Base-by-base conservation (phyloP, 2,113 vertebrate species). In the Oncorhynchus masou region DNA sequence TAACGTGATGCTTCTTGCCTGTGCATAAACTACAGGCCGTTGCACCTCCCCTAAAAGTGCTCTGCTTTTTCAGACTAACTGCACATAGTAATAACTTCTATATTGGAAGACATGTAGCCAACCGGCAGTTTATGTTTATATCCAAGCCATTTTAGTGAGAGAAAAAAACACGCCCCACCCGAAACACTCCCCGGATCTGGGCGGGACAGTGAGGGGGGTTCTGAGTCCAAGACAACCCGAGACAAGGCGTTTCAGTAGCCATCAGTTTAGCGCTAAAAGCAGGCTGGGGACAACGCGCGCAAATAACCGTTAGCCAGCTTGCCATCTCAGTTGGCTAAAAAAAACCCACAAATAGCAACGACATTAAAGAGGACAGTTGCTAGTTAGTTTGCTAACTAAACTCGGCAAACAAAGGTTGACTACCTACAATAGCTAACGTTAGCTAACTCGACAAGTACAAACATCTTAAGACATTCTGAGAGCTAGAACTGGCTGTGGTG, bases 111-210 rank as follows among this genome's bases (percentile, higher is more conserved):
- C 3, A 54, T 19, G 15, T 54, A 51, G 16, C 5, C 3, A 4
- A 4, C 1, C 5, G 1, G 12, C 51, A 19, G 12, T 3, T 19
- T 15, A 16, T 16, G 51, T 19, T 19, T 19, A 19, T 25, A 20
- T 34, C 5, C 22, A 67, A 67, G 13, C 15, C 65, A 29, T 27
- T 67, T 87, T 86, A 49, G 81, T 78, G 86, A 79, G 79, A 83
- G 87, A 84, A 27, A 66, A 67, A 67, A 57, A 86, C 87, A 81
- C 85, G 89, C 88, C 88, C 88, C 91, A 89, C 89, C 88, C 89
- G 84, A 77, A 86, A 80, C 85, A 78, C 83, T 83, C 90, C 89
- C 88, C 65, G 65, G 84, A 76, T 79, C 77, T 83, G 81, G 85
- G 88, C 82, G 81, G 27, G 81, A 77, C 81, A 11, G 85, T 77